These are phyloP conservation scores for Mustela lutreola DNA, from an alignment of 2,113 vertebrate species.

Conservation along the genomic window DNA sequence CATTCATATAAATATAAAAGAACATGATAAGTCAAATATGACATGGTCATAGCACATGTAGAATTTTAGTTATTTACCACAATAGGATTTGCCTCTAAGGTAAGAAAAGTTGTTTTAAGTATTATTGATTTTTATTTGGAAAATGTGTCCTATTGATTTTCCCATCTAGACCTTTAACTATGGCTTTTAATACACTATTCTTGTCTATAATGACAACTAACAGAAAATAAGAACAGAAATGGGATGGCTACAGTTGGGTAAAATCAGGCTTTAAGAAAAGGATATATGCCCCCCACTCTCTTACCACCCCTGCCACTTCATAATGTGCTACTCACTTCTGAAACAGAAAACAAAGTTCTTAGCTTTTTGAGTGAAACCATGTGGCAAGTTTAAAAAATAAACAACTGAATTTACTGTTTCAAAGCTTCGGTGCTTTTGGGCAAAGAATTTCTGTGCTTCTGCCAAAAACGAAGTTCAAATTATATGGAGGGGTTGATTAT, in stretches of 20 bases:
- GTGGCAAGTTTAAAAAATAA: neutral
- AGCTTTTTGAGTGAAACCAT: neutral
- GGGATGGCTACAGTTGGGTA: neutral
- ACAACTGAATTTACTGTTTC: neutral
- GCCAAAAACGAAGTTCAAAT: slow-evolving; percentile 36
- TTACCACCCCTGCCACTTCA: fast-evolving
- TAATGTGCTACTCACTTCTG: neutral
- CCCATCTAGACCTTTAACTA: slow-evolving; percentile 62
- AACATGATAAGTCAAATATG: neutral
- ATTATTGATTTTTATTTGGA: slow-evolving; percentile 80
- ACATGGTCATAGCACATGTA: slow-evolving; percentile 1
- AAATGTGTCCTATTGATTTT: slow-evolving; percentile 82
- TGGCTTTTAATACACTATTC: slow-evolving; percentile 62
- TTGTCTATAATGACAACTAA: slow-evolving; percentile 45
- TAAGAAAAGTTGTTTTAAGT: slow-evolving; percentile 80
- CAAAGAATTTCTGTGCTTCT: slow-evolving; percentile 50
- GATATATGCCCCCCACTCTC: fast-evolving
- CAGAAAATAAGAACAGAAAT: slow-evolving; percentile 41
- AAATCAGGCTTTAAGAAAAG: neutral
- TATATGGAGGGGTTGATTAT: neutral
- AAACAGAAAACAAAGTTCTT: neutral
- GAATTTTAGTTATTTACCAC: slow-evolving; percentile 58
- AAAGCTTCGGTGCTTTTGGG: neutral
- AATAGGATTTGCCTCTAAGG: slow-evolving; percentile 64
- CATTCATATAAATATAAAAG: slow-evolving; percentile 1